These are phyloP conservation scores for Chrysina gloriosa DNA, from an alignment of 2,888 invertebrate genomes.

Conservation along the genomic window DNA sequence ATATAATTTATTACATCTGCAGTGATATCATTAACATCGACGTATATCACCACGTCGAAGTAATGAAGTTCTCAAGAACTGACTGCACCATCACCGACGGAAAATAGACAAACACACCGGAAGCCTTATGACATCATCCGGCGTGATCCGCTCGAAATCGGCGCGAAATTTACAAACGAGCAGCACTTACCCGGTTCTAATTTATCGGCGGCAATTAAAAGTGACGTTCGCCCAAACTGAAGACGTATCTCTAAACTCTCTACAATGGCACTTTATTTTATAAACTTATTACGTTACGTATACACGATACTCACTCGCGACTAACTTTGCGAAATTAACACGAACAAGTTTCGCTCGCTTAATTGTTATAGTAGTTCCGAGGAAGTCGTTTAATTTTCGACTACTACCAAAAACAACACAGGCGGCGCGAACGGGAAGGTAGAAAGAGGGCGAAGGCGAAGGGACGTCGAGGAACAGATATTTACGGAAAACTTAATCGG, in stretches of 20 bases:
- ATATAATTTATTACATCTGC: no score
- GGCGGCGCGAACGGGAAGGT: no score
- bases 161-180: slow-evolving; percentile 34
- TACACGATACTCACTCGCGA: slow-evolving; percentile 38
- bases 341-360: slow-evolving; percentile 43
- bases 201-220: slow-evolving; percentile 48
- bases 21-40: no score
- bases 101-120: no score
- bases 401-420: slow-evolving; percentile 29
- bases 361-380: slow-evolving; percentile 47
- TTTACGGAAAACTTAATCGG: slow-evolving; percentile 43
- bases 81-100: no score
- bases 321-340: slow-evolving; percentile 46
- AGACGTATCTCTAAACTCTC: slow-evolving; percentile 46
- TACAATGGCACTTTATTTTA: slow-evolving; percentile 47
- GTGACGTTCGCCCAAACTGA: slow-evolving; percentile 42
- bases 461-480: slow-evolving; percentile 14
- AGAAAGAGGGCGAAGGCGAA: not conserved
- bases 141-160: no score
- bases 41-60: no score
- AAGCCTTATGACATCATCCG: no score
- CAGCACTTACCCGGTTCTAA: slow-evolving; percentile 34
- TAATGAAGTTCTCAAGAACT: no score
- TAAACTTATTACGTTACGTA: slow-evolving; percentile 47
- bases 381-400: slow-evolving; percentile 43